phyloP scores from a whole-genome alignment of 1,140 invertebrate species.

The Phthorimaea operculella region DNA sequence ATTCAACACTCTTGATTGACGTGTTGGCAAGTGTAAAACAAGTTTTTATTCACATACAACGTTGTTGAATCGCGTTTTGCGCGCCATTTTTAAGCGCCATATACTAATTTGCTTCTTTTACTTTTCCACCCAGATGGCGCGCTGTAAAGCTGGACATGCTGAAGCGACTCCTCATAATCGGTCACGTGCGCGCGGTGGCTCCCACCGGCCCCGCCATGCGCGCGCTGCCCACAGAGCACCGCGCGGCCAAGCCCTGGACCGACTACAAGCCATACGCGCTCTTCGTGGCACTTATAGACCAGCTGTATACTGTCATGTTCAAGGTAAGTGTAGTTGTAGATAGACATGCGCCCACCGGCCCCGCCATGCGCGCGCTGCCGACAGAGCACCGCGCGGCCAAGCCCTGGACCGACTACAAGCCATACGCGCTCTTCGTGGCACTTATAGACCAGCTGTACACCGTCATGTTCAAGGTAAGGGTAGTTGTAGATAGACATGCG shows the following conservation, averaged over 20 bases:
- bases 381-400: conserved; percentile 44
- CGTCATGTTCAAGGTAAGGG: conserved; percentile 61
- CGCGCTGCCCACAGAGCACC: conserved; percentile 41
- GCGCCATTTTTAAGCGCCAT: too few relatives aligned
- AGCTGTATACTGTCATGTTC: conserved; percentile 62
- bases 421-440: conserved; percentile 83
- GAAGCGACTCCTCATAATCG: conserved; percentile 80
- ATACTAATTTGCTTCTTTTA: too few relatives aligned
- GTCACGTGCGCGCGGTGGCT: conserved; percentile 78
- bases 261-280: conserved; percentile 89
- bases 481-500: conserved; percentile 70
- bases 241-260: conserved; percentile 67
- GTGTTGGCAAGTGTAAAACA: too few relatives aligned
- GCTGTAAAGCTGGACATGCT: conserved; percentile 77
- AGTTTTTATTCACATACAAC: too few relatives aligned
- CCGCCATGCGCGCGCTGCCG: conserved; percentile 48
- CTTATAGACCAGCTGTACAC: conserved; percentile 55
- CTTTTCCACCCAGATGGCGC: conserved; percentile 67
- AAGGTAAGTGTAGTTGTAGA: conserved; percentile 35
- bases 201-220: conserved; percentile 68
- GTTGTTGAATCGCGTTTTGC: too few relatives aligned
- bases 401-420: conserved; percentile 84
- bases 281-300: conserved; percentile 73
- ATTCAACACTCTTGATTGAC: too few relatives aligned
- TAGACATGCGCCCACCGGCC: conserved; percentile 75